These are phyloP conservation scores for Platycercus adscitus DNA, from an alignment of 2,113 vertebrate genomes.

Conservation along the genomic window DNA sequence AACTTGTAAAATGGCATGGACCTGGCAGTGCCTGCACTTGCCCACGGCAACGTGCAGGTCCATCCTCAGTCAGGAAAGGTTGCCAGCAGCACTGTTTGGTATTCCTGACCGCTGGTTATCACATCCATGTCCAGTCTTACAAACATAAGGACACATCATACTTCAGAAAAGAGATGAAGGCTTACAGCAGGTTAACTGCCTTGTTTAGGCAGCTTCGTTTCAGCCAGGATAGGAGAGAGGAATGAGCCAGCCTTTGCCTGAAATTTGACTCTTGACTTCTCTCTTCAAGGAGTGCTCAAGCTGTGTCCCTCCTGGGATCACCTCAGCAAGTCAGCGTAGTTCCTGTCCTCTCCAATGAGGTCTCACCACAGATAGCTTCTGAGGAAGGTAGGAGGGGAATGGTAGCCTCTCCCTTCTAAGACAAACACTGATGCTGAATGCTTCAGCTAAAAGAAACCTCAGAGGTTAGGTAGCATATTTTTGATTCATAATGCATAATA, in stretches of 20 bases:
- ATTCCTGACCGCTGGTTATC: neutral
- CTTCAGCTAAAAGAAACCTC: neutral
- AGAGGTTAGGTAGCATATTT: neutral
- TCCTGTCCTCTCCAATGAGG: neutral
- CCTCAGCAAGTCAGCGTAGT: rapidly evolving
- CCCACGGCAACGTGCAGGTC: rapidly evolving
- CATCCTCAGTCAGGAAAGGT: neutral
- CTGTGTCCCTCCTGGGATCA: neutral
- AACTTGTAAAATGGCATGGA: rapidly evolving
- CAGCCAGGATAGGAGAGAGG: neutral
- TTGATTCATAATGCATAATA: neutral
- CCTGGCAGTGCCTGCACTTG: neutral
- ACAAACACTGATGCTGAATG: neutral
- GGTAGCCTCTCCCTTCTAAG: neutral
- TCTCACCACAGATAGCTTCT: neutral
- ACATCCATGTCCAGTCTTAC: rapidly evolving
- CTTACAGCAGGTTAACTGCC: neutral
- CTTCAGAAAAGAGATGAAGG: neutral
- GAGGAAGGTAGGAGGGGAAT: neutral
- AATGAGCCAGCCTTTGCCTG: neutral
- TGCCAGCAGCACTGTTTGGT: neutral
- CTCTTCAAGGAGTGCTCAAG: neutral
- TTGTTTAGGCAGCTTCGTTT: neutral
- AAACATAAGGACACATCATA: rapidly evolving
- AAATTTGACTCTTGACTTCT: neutral